Percentiles rank a stretch among this genome's conserved stretches.
phyloP scores from a whole-genome alignment of 2,888 invertebrate species.

The Drosophila longiperda region DNA sequence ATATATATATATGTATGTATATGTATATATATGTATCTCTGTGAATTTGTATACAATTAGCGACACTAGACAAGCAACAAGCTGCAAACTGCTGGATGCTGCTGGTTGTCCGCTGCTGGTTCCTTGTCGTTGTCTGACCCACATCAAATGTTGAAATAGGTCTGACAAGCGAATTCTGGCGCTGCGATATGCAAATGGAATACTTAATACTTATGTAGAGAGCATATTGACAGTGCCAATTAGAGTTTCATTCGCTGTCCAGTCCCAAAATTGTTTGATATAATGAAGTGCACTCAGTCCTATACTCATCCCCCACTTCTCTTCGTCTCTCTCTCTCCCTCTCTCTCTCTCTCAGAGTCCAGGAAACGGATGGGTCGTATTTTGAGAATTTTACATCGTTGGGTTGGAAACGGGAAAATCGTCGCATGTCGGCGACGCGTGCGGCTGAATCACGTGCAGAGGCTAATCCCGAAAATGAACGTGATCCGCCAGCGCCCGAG shows the following conservation, averaged over 20 bases:
- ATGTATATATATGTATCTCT: not conserved
- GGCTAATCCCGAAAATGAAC: conserved; percentile 86
- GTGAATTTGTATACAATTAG: conserved; percentile 77
- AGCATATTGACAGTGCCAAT: conserved; percentile 78
- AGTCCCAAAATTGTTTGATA: conserved; percentile 59
- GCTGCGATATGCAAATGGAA: conserved; percentile 46
- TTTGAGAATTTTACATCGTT: conserved; percentile 97
- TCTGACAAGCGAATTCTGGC: conserved; percentile 56
- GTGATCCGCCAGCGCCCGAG: conserved; percentile 83
- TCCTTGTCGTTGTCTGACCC: conserved; percentile 57
- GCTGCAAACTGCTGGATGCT: not conserved
- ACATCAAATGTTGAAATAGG: conserved; percentile 80
- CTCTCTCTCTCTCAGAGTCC: conserved; percentile 88
- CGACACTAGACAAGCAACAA: conserved; percentile 52
- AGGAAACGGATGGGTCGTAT: conserved; percentile 97
- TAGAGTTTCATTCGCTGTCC: conserved; percentile 44
- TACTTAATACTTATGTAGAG: conserved; percentile 49
- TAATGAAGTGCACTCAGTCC: conserved; percentile 36
- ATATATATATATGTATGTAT: conserved; percentile 53
- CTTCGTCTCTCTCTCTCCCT: not conserved
- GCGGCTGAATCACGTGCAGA: conserved; percentile 91
- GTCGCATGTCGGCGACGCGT: conserved; percentile 91
- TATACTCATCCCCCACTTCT: not conserved
- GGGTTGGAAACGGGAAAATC: conserved; percentile 96
- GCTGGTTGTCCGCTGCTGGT: conserved; percentile 5